Conservation (phyloP, 2,888 invertebrate species). For the Linnaemya tessellans region DNA sequence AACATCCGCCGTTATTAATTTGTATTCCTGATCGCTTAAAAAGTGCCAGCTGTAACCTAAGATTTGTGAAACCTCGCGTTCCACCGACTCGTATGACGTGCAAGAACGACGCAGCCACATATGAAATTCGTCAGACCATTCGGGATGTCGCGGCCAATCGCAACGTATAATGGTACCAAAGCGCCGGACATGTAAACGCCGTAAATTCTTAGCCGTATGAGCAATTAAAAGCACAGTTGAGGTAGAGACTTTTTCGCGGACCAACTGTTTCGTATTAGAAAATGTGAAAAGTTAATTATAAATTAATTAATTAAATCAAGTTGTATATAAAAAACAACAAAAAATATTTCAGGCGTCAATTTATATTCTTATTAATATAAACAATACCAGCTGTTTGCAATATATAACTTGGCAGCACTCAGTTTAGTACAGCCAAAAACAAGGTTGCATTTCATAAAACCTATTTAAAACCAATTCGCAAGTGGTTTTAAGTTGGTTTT, state of each 20-base stretch:
- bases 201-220: constrained; percentile 86
- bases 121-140: constrained; percentile 88
- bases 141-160: constrained; percentile 87
- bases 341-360: no score
- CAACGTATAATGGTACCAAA: constrained; percentile 89
- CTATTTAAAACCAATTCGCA: no score
- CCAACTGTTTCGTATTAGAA: constrained; percentile 83
- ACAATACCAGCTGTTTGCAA: no score
- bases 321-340: no score
- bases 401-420: no score
- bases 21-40: constrained; percentile 87
- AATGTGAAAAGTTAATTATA: neutral
- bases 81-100: constrained; percentile 86
- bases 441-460: no score
- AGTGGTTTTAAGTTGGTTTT: no score
- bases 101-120: constrained; percentile 87
- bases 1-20: constrained; percentile 83
- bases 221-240: constrained; percentile 89
- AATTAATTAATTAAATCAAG: no score
- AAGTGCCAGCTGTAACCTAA: constrained; percentile 88
- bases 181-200: constrained; percentile 87
- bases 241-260: constrained; percentile 91
- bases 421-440: no score
- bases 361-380: no score
- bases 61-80: constrained; percentile 88